Evolutionary conservation across 1,140 invertebrate species (phyloP), one percentile per base, ranked within the genome.

Genomic region (Ylistrum balloti): DNA sequence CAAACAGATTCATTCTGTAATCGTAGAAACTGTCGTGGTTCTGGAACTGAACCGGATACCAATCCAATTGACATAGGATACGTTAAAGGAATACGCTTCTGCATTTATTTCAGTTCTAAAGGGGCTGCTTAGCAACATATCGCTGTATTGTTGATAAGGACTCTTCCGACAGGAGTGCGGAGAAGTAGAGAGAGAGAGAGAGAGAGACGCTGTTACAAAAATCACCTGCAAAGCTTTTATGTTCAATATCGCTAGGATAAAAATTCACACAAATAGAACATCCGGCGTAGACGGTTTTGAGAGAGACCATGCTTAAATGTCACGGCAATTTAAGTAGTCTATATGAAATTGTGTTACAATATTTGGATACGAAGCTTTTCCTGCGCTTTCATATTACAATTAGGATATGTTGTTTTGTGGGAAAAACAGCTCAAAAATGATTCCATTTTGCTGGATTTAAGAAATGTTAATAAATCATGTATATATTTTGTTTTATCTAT

Each of bases 201-300:
- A 22, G 45, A 74, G 56, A 74, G 56, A 74, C 56, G 28, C 22
- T 74, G 22, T 11, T 74, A n/a, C 22, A 74, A 74, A 45, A n/a
- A 74, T 74, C 56, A 74, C 56, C 56, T 74, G 56, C 56, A 74
- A 74, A 74, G 56, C 56, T 74, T 74, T 74, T 74, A 74, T 74
- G 56, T 11, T 28, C 22, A 74, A n/a, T 74, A 74, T 74, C 9
- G 22, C 13, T 74, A 22, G 15, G 22, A 74, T 74, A 74, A 9
- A 74, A 45, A 28, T n/a, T 9, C 22, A 28, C 56, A 74, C 22
- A 74, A 28, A 74, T 74, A 74, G 56, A 74, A 74, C 56, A 28
- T 74, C 56, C 56, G 56, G 56, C 56, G n/a, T 74, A 74, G 56
- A 74, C 56, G 56, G 22, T 28, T 5, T 22, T n/a, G n/a, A 28